Conservation (phyloP, 2,888 invertebrate species). For the Acronicta psi region DNA sequence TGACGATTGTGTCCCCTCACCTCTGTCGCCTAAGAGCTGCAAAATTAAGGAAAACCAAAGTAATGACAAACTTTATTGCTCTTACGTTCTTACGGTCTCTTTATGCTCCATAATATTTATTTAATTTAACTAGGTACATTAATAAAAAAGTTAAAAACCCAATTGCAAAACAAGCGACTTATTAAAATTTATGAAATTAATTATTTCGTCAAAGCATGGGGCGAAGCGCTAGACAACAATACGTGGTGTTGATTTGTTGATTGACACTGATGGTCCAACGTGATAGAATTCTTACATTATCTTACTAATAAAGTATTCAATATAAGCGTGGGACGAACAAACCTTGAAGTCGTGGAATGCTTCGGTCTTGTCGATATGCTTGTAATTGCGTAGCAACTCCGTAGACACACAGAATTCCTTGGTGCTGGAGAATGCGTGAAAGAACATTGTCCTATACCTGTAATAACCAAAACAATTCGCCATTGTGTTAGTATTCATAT, state of each 20-base stretch:
- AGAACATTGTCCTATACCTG: slow-evolving; percentile 92
- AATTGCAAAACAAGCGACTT: no score
- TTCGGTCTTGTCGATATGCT: slow-evolving; percentile 90
- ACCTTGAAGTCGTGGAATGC: slow-evolving; percentile 93
- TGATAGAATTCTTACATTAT: slow-evolving; percentile 29
- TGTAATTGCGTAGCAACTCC: slow-evolving; percentile 92
- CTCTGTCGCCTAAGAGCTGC: slow-evolving; percentile 91
- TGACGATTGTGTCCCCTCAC: slow-evolving; percentile 92
- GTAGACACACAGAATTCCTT: slow-evolving; percentile 94
- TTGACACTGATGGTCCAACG: slow-evolving; percentile 12
- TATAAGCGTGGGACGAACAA: slow-evolving; percentile 38
- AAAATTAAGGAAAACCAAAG: slow-evolving; percentile 44
- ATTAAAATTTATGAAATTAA: no score
- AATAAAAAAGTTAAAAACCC: no score
- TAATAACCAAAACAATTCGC: slow-evolving; percentile 58
- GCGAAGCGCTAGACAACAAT: no score
- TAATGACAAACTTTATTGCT: background rate
- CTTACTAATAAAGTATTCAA: slow-evolving; percentile 46
- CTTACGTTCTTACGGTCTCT: background rate
- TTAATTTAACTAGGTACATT: no score
- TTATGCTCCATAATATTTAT: no score
- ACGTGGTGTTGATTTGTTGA: no score
- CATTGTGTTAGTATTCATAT: slow-evolving; percentile 42
- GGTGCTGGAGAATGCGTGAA: slow-evolving; percentile 94
- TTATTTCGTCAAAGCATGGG: no score